These are phyloP conservation scores for Nemopilema nomurai DNA, from an alignment of 30 jellyfish, hydroid and myxozoan species.

Conservation along the genomic window DNA sequence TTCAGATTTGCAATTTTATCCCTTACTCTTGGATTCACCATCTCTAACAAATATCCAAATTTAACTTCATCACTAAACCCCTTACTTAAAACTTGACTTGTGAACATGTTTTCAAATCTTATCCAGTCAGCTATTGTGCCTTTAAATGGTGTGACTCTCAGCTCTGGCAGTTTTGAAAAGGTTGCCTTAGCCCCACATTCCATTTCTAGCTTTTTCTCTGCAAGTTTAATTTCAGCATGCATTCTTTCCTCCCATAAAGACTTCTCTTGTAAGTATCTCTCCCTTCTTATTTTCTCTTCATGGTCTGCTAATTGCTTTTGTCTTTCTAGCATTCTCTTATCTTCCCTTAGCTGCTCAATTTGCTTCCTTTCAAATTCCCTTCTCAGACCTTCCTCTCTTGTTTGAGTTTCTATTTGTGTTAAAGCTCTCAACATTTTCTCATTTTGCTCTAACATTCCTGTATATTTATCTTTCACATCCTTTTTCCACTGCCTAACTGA, in stretches of 20 bases:
- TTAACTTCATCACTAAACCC: constrained; percentile 28
- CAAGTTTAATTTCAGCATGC: constrained; percentile 3
- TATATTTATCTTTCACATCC: constrained; percentile 5
- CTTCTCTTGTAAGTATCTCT: constrained; percentile 12
- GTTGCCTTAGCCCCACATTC: neutral
- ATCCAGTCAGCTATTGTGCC: constrained; percentile 48
- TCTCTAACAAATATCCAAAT: constrained; percentile 39
- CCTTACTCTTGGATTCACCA: constrained; percentile 37
- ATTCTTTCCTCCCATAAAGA: constrained; percentile 14
- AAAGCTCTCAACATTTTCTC: constrained; percentile 20
- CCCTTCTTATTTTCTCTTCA: constrained; percentile 23
- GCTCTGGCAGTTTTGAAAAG: constrained; percentile 11
- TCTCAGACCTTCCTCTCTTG: constrained; percentile 6
- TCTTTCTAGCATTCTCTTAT: constrained; percentile 19
- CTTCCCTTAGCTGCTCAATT: constrained; percentile 20
- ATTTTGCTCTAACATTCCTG: constrained; percentile 15
- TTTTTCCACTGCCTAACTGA: constrained; percentile 28
- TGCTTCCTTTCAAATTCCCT: constrained; percentile 14
- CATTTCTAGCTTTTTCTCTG: constrained; percentile 16
- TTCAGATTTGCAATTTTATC: constrained; percentile 41
- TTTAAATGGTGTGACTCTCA: constrained; percentile 33
- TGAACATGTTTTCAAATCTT: constrained; percentile 34
- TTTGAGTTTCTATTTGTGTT: constrained; percentile 9
- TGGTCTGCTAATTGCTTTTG: constrained; percentile 19
- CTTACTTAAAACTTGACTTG: constrained; percentile 26